Conservation (phyloP, 2,113 vertebrate genomes). For the Phrynosoma platyrhinos region DNA sequence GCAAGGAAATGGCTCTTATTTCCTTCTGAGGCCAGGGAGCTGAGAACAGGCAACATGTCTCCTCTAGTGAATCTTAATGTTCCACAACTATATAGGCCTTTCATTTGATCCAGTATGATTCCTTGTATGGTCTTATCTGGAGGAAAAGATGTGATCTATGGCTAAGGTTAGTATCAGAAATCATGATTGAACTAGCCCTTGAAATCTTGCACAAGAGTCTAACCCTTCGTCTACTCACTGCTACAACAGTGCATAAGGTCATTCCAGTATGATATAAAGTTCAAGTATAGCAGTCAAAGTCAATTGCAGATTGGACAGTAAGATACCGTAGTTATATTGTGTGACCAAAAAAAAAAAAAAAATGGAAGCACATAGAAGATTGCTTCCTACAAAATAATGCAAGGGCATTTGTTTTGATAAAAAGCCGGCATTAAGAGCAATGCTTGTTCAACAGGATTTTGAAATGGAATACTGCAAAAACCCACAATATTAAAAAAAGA, state of each 20-base stretch:
- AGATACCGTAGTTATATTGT: neutral
- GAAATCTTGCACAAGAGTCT: neutral
- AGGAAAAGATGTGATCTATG: neutral
- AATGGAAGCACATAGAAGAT: neutral
- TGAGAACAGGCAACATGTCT: no score
- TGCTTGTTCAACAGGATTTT: slow-evolving; percentile 8
- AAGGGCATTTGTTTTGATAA: neutral
- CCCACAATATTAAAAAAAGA: slow-evolving; percentile 18
- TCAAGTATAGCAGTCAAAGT: neutral
- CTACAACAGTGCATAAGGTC: neutral
- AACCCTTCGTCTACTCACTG: neutral
- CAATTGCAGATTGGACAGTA: neutral
- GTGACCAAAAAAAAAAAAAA: neutral
- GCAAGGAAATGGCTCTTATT: no score
- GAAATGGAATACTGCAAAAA: slow-evolving; percentile 33
- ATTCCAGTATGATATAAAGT: neutral
- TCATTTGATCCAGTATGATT: no score
- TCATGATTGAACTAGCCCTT: neutral
- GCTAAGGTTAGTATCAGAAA: neutral
- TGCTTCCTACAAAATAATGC: slow-evolving; percentile 10
- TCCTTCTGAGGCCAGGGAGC: no score
- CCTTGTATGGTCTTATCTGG: no score
- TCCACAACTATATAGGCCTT: no score
- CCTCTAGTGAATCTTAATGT: no score
- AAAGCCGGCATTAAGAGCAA: neutral